Conservation (phyloP, 2,797 vertebrate genomes). For the Molothrus ater region DNA sequence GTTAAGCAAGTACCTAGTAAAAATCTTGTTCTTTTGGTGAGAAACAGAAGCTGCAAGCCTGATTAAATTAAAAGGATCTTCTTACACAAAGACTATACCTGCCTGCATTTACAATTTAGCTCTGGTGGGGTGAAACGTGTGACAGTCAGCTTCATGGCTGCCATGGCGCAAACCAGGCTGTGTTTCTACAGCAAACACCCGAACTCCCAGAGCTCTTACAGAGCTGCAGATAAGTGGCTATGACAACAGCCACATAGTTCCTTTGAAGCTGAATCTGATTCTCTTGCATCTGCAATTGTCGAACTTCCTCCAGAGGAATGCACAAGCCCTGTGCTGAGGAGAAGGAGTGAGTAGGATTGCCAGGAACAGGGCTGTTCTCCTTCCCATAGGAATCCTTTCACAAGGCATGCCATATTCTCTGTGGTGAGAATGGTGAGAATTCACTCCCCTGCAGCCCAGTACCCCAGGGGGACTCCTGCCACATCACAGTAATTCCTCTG, state of each 20-base stretch:
- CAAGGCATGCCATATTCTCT: neutral
- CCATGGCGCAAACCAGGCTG: neutral
- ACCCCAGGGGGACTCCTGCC: neutral
- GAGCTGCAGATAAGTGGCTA: neutral
- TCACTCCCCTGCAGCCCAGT: neutral
- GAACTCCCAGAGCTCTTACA: neutral
- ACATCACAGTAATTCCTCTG: neutral
- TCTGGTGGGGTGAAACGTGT: neutral
- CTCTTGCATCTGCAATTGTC: neutral
- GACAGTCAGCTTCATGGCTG: neutral
- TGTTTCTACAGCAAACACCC: neutral
- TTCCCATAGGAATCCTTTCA: neutral
- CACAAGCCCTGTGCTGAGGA: neutral
- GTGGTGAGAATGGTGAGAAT: too few species aligned
- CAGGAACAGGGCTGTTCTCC: neutral
- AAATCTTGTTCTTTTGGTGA: neutral
- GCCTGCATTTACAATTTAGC: neutral
- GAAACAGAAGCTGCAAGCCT: neutral
- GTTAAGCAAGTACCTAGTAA: neutral
- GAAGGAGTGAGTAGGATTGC: neutral
- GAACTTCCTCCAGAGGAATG: neutral
- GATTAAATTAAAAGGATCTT: neutral
- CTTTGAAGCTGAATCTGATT: neutral
- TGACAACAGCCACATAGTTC: accelerated
- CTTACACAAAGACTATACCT: neutral